Evolutionary conservation across 2,888 invertebrate species (phyloP).

Genomic region (Euzetes globulus): DNA sequence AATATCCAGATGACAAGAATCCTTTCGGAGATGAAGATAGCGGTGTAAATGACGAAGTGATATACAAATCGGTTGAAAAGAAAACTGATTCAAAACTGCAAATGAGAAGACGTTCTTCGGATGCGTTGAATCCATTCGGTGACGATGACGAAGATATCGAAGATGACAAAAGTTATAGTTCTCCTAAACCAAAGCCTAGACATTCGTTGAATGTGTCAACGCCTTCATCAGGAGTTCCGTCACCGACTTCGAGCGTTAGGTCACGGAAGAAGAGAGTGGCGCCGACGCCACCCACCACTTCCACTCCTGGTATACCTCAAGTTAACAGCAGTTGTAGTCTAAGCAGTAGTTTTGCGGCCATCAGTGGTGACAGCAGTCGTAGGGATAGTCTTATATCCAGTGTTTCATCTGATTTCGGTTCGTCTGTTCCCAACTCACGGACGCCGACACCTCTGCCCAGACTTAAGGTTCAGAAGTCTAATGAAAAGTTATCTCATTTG

Average conservation of each 20-base stretch:
- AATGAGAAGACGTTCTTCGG: slow-evolving; percentile 31
- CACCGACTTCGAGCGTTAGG: slow-evolving; percentile 42
- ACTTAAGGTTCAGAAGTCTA: slow-evolving; percentile 5
- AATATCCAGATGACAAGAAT: slow-evolving; percentile 71
- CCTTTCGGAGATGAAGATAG: slow-evolving; percentile 62
- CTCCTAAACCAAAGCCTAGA: slow-evolving; percentile 47
- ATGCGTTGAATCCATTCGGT: slow-evolving; percentile 40
- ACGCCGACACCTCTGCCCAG: slow-evolving; percentile 35
- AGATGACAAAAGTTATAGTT: slow-evolving; percentile 55
- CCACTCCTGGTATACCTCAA: slow-evolving; percentile 1
- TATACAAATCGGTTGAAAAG: too few relatives aligned
- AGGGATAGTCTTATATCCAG: slow-evolving; percentile 18
- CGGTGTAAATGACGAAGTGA: slow-evolving; percentile 50
- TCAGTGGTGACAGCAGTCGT: slow-evolving; percentile 12
- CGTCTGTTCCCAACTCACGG: background rate
- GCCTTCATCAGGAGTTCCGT: slow-evolving; percentile 39
- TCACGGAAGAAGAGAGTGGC: slow-evolving; percentile 56
- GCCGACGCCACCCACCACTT: slow-evolving; percentile 54
- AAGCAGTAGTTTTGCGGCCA: background rate
- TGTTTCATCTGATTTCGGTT: slow-evolving; percentile 3
- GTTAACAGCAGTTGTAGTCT: slow-evolving; percentile 19
- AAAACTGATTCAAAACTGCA: background rate
- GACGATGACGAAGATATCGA: slow-evolving; percentile 37
- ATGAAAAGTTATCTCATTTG: background rate
- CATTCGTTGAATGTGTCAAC: slow-evolving; percentile 15